Evolutionary conservation across 2,888 invertebrate species (phyloP), one percentile per base, ranked within the genome.

Genomic region (Ophion costatus): DNA sequence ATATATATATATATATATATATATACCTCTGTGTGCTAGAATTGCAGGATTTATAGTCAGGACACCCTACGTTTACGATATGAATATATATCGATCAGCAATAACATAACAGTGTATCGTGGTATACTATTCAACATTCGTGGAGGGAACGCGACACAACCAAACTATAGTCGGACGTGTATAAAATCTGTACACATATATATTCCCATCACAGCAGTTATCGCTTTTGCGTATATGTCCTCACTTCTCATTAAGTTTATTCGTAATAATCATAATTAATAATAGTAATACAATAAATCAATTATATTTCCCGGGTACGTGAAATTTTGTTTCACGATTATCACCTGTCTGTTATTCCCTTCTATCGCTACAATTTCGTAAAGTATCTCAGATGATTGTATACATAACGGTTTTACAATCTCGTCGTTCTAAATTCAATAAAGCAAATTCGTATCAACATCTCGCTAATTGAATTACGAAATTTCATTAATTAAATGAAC

Each of bases 51-150:
- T 38, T 10, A 29, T 17, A 9, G 57, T 29, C 29, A 29, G n/a
- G 38, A 29, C n/a, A 1, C n/a, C 4, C 33, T 33, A 5, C 5
- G 33, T 33, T 3, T 33, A 61, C 9, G 24, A 61, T 24, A 61
- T 24, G 24, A 38, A 38, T 81, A 33, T 38, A 69, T 64, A 29
- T 82, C 64, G 76, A 77, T 82, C 71, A 56, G 66, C 57, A 71
- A 71, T 82, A 63, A 82, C 59, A 77, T 75, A 71, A 77, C 71
- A 77, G 77, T 76, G 76, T 82, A 82, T 29, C 81, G 61, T 38
- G 38, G 61, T 33, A 42, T 61, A 70, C 4, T 4, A n/a, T n/a
- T n/a, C n/a, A 77, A 82, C 76, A 82, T 33, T 38, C 76, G 76
- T 29, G 22, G 71, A 76, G 64, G 57, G 61, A 73, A 57, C 45